These are phyloP conservation scores for Collichthys lucidus DNA, from an alignment of 2,113 vertebrate genomes.

Conservation along the genomic window DNA sequence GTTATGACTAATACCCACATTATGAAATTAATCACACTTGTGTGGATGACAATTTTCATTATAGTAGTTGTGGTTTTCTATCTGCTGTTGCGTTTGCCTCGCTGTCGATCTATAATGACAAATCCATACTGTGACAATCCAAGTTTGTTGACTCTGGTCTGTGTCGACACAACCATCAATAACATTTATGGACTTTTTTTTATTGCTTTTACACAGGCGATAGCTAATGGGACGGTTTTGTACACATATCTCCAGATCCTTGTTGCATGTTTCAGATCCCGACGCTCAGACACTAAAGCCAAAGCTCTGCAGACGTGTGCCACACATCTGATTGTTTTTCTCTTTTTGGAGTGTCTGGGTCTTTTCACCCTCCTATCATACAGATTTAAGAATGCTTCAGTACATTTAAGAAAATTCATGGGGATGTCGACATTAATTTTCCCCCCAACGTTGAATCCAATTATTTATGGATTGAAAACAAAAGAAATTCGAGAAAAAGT, in stretches of 20 bases:
- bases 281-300: conserved; percentile 73
- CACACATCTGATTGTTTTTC: conserved; percentile 78
- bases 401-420: conserved; percentile 71
- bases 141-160: conserved; percentile 75
- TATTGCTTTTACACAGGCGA: conserved; percentile 16
- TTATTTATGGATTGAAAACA: conserved; percentile 83
- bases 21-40: conserved; percentile 65
- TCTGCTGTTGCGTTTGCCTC: conserved; percentile 78
- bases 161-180: conserved; percentile 75
- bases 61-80: conserved; percentile 72
- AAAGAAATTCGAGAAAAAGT: conserved; percentile 78
- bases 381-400: conserved; percentile 66
- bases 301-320: conserved; percentile 84
- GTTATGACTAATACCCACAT: conserved; percentile 75
- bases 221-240: conserved; percentile 59
- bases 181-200: conserved; percentile 75
- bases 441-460: conserved; percentile 81
- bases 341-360: conserved; percentile 80
- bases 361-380: conserved; percentile 82
- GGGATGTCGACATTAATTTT: conserved; percentile 76
- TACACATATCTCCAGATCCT: conserved; percentile 81
- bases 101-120: conserved; percentile 71
- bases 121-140: conserved; percentile 81
- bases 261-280: conserved; percentile 77
- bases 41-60: conserved; percentile 71